A percentile compares a stretch with the other conserved stretches of the same genome.
These are phyloP conservation scores for Aphaenogaster rudis DNA, from an alignment of 1,140 invertebrate genomes.

Conservation along the genomic window DNA sequence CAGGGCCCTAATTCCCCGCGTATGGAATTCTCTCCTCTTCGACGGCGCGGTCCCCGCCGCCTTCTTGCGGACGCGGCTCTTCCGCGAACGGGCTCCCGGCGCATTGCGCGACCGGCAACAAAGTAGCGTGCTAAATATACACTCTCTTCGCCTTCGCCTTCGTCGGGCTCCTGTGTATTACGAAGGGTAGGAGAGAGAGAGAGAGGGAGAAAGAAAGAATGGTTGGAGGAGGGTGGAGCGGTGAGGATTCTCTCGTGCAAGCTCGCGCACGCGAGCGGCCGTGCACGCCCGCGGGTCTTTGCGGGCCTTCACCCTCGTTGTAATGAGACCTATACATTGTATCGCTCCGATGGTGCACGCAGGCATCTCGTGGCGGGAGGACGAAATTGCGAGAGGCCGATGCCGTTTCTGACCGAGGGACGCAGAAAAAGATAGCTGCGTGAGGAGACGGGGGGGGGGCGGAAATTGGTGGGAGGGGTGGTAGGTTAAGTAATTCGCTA, in stretches of 20 bases:
- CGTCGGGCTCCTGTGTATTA: neutral
- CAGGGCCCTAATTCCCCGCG: constrained; percentile 9
- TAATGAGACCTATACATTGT: constrained; percentile 46
- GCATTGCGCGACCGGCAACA: constrained; percentile 25
- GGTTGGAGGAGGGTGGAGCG: too few species aligned
- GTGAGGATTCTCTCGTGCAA: constrained; percentile 18
- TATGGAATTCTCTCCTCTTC: neutral
- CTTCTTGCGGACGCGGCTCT: neutral
- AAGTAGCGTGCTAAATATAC: constrained; percentile 56
- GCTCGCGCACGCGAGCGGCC: constrained; percentile 40
- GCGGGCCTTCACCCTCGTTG: neutral
- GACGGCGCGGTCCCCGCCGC: neutral
- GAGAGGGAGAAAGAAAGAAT: neutral
- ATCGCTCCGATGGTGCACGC: neutral
- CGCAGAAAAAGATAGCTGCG: neutral
- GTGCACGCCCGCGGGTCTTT: neutral
- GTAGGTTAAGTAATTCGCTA: constrained; percentile 39
- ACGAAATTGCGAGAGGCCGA: constrained; percentile 8
- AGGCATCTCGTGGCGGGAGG: constrained; percentile 15
- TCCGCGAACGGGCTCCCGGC: constrained; percentile 37
- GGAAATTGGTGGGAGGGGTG: too few species aligned
- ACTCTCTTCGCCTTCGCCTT: neutral
- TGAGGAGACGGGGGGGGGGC: neutral
- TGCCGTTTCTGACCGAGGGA: neutral
- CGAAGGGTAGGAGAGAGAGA: neutral